These are phyloP conservation scores for Channa argus DNA, from an alignment of 2,113 vertebrate species.

Conservation along the genomic window DNA sequence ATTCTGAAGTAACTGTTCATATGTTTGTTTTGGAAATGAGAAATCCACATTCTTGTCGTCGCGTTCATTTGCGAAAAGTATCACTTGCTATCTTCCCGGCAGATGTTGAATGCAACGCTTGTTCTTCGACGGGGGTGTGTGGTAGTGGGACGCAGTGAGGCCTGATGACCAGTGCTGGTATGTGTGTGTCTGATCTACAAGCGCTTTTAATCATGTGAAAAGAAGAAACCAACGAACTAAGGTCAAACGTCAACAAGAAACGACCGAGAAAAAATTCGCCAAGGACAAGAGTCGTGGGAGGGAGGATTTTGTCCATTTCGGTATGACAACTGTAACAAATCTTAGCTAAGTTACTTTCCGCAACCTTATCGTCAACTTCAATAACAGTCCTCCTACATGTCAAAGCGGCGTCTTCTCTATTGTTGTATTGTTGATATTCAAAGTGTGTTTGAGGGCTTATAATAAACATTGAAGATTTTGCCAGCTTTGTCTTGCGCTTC, in stretches of 20 bases:
- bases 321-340: conserved; percentile 48
- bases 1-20: fast-evolving
- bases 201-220: conserved; percentile 63
- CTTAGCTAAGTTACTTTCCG: conserved; percentile 4
- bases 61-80: too few species aligned
- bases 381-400: neutral
- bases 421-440: neutral
- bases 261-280: neutral
- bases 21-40: neutral
- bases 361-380: neutral
- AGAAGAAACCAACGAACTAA: conserved; percentile 29
- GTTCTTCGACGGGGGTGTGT: conserved; percentile 32
- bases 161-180: conserved; percentile 23
- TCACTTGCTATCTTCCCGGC: neutral
- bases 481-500: neutral
- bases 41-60: neutral
- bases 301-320: conserved; percentile 46
- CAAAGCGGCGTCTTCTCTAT: neutral
- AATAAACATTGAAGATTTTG: neutral
- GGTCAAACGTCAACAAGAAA: neutral
- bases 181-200: conserved; percentile 23
- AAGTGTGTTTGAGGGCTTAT: neutral
- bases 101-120: conserved; percentile 22
- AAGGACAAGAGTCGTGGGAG: conserved; percentile 12
- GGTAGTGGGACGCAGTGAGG: neutral